Base-by-base conservation (phyloP, 2,113 vertebrate genomes). In the Prunella himalayana region DNA sequence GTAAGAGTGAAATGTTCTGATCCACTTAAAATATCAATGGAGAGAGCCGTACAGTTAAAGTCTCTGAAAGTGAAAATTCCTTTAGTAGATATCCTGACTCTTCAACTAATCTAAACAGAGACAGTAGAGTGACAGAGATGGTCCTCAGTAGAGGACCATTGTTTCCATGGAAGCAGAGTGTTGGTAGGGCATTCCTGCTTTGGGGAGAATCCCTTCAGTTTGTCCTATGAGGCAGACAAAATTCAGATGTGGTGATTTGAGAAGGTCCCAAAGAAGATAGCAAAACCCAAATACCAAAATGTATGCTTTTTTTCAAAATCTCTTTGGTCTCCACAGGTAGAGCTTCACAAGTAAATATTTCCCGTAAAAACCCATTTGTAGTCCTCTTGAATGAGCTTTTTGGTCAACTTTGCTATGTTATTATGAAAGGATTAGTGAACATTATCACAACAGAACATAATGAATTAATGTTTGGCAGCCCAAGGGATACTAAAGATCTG, bases 401-500 rank as follows among this genome's bases (percentile, higher is more conserved):
- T 33, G 60, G n/a, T 57, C 72, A 70, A 61, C 20, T 84, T n/a
- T 81, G 35, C 49, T 42, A 15, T 28, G 13, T 61, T 85, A 51
- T 70, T 93, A 53, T 69, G 68, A 94, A 76, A 82, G 86, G 64
- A 91, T 90, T 83, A 86, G 50, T 82, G 83, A 92, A 80, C 45
- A 45, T 68, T 92, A 86, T 86, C 21, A 61, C 65, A 96, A 81
- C 19, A 53, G 45, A 88, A 65, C 42, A 44, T 53, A 75, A 75
- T n/a, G 51, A 84, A 73, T 56, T 69, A 37, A 64, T 37, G 12
- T 18, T 45, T 86, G 63, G 50, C 63, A 76, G 49, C 50, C 42
- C 42, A 45, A 90, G n/a, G 78, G 89, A 54, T 70, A 64, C 39
- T 60, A 59, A 88, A 89, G 75, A 44, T 86, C 90, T 91, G 21